Evolutionary conservation across 2,888 invertebrate genomes (phyloP).

Genomic region (Apamea monoglypha): DNA sequence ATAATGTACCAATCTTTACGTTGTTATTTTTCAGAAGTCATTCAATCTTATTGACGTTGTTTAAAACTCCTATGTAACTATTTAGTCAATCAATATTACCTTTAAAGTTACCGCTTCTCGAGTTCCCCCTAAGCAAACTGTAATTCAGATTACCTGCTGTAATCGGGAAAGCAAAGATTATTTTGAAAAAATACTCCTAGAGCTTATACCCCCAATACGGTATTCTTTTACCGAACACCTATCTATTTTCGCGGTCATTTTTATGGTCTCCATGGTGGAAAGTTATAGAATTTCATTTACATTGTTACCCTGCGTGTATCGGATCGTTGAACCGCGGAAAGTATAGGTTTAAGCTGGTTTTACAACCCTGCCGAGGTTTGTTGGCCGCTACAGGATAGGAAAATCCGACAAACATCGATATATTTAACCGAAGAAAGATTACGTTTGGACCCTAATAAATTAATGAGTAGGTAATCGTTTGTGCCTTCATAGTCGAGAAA

Average conservation of each 20-base stretch:
- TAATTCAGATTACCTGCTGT: slow-evolving; percentile 10
- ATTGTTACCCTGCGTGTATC: slow-evolving; percentile 80
- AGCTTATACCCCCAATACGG: slow-evolving; percentile 20
- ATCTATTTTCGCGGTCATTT: slow-evolving; percentile 57
- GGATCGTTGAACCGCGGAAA: slow-evolving; percentile 67
- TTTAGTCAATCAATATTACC: background rate
- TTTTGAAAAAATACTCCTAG: slow-evolving; percentile 25
- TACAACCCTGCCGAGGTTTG: slow-evolving; percentile 60
- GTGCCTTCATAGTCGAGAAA: background rate
- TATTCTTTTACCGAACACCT: slow-evolving; percentile 48
- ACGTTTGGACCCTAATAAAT: background rate
- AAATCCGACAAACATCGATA: slow-evolving; percentile 45
- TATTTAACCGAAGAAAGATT: slow-evolving; percentile 15
- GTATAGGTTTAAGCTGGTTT: slow-evolving; percentile 59
- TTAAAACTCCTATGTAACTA: background rate
- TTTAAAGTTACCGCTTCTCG: background rate
- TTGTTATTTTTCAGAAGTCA: background rate
- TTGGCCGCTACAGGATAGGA: slow-evolving; percentile 57
- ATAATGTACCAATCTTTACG: background rate
- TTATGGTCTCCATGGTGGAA: slow-evolving; percentile 59
- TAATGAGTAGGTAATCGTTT: background rate
- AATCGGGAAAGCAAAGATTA: slow-evolving; percentile 21
- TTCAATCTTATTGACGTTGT: background rate
- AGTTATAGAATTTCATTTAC: slow-evolving; percentile 76
- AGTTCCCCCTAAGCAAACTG: slow-evolving; percentile 8